Evolutionary conservation across 2,888 invertebrate genomes (phyloP).

Genomic region (Limulus polyphemus): DNA sequence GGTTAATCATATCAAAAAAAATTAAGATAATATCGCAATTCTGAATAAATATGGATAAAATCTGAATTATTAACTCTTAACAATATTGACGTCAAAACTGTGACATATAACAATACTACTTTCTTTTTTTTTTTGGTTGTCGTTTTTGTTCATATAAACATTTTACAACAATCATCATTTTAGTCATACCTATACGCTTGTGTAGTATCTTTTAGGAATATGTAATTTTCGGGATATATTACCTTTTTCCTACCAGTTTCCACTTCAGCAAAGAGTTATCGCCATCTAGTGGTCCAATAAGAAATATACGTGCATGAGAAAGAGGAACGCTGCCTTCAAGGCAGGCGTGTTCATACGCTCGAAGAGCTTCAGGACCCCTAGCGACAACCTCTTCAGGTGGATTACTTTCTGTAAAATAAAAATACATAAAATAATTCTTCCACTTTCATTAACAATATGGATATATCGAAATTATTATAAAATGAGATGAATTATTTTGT

Average conservation of each 20-base stretch:
- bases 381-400: conserved; percentile 37
- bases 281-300: conserved; percentile 36
- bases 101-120: no score
- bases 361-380: conserved; percentile 35
- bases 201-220: no score
- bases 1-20: no score
- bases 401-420: conserved; percentile 29
- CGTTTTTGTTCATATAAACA: no score
- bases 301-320: conserved; percentile 35
- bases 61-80: no score
- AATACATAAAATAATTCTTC: neutral
- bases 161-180: no score
- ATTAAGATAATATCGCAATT: no score
- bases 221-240: neutral
- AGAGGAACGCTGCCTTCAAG: conserved; percentile 35
- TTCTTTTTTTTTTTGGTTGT: no score
- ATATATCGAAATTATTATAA: neutral
- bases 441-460: neutral
- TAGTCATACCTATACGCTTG: no score
- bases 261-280: conserved; percentile 37
- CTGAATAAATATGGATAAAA: no score
- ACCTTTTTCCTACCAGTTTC: conserved; percentile 28
- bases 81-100: no score
- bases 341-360: conserved; percentile 36
- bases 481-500: no score